Conservation (phyloP, 2,888 invertebrate species). For the Choristoneura rosaceana region DNA sequence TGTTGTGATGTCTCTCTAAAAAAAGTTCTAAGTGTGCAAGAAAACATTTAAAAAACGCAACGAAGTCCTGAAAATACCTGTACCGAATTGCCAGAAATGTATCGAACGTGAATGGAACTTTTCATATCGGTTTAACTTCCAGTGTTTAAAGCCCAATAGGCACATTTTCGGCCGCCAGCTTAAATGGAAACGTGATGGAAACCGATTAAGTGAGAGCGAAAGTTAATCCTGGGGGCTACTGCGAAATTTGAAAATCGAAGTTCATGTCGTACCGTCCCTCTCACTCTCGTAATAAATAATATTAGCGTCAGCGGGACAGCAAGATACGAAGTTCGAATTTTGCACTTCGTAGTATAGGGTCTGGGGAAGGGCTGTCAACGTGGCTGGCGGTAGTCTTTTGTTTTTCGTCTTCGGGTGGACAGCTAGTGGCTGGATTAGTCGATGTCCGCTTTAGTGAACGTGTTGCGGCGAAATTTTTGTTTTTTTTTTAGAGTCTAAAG, state of each 20-base stretch:
- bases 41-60: neutral
- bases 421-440: constrained; percentile 42
- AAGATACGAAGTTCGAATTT: too few species aligned
- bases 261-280: too few species aligned
- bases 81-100: constrained; percentile 14
- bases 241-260: too few species aligned
- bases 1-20: neutral
- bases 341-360: too few species aligned
- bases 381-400: constrained; percentile 28
- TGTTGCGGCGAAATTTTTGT: constrained; percentile 17
- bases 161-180: constrained; percentile 31
- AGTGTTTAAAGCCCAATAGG: constrained; percentile 36
- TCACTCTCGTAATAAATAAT: too few species aligned
- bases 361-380: constrained; percentile 36
- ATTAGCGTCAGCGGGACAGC: too few species aligned
- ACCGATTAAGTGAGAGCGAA: constrained; percentile 42
- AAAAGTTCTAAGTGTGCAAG: neutral
- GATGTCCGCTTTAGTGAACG: constrained; percentile 31
- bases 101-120: constrained; percentile 21
- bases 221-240: constrained; percentile 37
- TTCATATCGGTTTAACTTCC: constrained; percentile 34
- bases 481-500: constrained; percentile 2
- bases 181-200: constrained; percentile 41
- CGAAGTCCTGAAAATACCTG: constrained; percentile 6
- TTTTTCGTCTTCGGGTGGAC: constrained; percentile 38